A percentile compares a stretch with the other conserved stretches of the same genome.
These are phyloP conservation scores for Serrognathus titanus DNA, from an alignment of 2,888 invertebrate genomes.

Conservation along the genomic window DNA sequence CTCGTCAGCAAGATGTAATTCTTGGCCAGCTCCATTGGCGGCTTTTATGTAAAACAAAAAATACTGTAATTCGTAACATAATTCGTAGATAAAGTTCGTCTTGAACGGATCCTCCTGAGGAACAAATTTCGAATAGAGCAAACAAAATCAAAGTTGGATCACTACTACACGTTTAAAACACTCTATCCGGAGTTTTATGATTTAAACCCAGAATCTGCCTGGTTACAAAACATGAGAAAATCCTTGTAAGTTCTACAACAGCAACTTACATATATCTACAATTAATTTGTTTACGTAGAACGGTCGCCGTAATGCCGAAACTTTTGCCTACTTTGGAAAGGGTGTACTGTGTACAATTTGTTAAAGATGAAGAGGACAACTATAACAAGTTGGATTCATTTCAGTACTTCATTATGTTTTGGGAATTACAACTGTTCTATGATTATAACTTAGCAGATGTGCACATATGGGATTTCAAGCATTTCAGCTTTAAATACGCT, in stretches of 20 bases:
- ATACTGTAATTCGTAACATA: no score
- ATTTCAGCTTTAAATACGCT: not conserved
- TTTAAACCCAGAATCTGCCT: not conserved
- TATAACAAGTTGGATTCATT: not conserved
- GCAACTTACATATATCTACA: not conserved
- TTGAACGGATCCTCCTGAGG: constrained; percentile 10
- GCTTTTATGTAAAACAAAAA: no score
- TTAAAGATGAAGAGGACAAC: not conserved
- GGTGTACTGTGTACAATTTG: not conserved
- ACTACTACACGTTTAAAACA: constrained; percentile 3
- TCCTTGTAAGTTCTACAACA: not conserved
- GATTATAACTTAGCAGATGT: not conserved
- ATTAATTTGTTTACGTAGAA: not conserved
- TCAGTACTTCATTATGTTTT: not conserved
- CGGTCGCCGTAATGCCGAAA: not conserved
- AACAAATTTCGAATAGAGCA: constrained; percentile 17
- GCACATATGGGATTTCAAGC: not conserved
- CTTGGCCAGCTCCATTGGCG: no score
- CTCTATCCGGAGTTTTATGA: not conserved
- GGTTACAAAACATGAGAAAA: not conserved
- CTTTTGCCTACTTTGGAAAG: not conserved
- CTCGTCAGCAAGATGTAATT: no score
- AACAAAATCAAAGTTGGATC: constrained; percentile 13
- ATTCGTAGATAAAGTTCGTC: constrained; percentile 4
- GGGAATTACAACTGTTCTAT: not conserved